phyloP scores from a whole-genome alignment of 2,888 invertebrate genomes.

The Leptogaster cylindrica region DNA sequence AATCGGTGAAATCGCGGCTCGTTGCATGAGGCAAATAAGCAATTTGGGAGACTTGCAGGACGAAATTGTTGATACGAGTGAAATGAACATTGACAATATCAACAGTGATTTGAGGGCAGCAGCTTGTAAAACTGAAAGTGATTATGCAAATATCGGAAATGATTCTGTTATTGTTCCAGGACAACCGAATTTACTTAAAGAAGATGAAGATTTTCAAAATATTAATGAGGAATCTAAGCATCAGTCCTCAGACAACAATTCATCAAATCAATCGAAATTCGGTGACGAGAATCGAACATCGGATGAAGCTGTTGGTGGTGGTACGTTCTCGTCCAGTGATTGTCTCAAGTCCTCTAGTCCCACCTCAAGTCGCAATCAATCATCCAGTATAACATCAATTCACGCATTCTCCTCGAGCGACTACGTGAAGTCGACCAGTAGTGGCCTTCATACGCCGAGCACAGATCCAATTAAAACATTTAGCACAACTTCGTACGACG shows the following conservation, averaged over 20 bases:
- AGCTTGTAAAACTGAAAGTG: conserved; percentile 40
- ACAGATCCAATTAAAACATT: conserved; percentile 62
- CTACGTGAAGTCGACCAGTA: conserved; percentile 61
- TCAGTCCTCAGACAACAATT: conserved; percentile 50
- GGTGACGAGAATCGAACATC: conserved; percentile 43
- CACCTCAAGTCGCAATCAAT: conserved; percentile 56
- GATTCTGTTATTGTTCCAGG: conserved; percentile 44
- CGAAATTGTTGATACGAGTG: conserved; percentile 55
- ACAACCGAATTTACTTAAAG: background rate
- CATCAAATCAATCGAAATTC: background rate
- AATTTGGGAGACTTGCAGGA: conserved; percentile 55
- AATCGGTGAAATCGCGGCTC: conserved; percentile 64
- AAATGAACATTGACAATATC: conserved; percentile 62
- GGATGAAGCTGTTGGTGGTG: conserved; percentile 35
- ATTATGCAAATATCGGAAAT: conserved; percentile 50
- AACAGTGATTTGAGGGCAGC: conserved; percentile 35
- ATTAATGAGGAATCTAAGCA: conserved; percentile 61
- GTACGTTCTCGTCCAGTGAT: conserved; percentile 58
- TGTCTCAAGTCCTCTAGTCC: conserved; percentile 60
- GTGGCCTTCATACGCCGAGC: conserved; percentile 55
- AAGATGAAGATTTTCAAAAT: conserved; percentile 58
- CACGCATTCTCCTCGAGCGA: conserved; percentile 62
- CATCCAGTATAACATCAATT: conserved; percentile 61
- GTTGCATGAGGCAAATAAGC: conserved; percentile 60
- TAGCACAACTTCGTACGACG: conserved; percentile 62